Base-by-base conservation (phyloP, 2,888 invertebrate species). In the Asteroscopus sphinx region DNA sequence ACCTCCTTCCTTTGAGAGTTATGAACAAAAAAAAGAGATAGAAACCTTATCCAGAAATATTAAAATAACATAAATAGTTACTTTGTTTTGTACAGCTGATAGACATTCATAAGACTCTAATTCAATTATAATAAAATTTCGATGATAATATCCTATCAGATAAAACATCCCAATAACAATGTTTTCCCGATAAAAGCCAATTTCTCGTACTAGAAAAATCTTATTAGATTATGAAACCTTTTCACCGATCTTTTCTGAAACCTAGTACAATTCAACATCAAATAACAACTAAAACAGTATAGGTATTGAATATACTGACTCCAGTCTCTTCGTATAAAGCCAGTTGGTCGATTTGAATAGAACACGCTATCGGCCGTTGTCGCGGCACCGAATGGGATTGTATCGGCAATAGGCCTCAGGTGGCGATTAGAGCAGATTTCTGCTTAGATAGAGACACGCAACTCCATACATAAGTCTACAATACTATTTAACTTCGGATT, bases 341-440 rank as follows among this genome's bases (percentile, higher is more conserved):
- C 70, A 68, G 73, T 79, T 68, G 30, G 60, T 64, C 76, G 80
- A 92, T 92, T 92, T 91, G 90, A 91, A 91, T 90, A 85, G 85
- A 84, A 90, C 91, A 91, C 79, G 88, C 83, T 81, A 82, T 77
- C 78, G 82, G 74, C 73, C 77, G 83, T 81, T 88, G 91, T 92
- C 88, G 84, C 80, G 80, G 77, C 74, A 70, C 77, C 80, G 79
- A 85, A 81, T 78, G 21, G 74, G 55, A 67, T 70, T 82, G 80
- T 82, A 85, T 83, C 79, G 76, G 73, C 74, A 81, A 77, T 77
- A 78, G 82, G 89, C 88, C 91, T 84, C 90, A 90, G 92, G 92
- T 92, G 91, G 72, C 88, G 91, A 91, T 91, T 88, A 86, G 83
- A 86, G 60, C 76, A 79, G 87, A 89, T 89, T 79, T 73, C 69